phyloP scores from a whole-genome alignment of 2,888 invertebrate genomes.

The Sarcophaga subvicina region DNA sequence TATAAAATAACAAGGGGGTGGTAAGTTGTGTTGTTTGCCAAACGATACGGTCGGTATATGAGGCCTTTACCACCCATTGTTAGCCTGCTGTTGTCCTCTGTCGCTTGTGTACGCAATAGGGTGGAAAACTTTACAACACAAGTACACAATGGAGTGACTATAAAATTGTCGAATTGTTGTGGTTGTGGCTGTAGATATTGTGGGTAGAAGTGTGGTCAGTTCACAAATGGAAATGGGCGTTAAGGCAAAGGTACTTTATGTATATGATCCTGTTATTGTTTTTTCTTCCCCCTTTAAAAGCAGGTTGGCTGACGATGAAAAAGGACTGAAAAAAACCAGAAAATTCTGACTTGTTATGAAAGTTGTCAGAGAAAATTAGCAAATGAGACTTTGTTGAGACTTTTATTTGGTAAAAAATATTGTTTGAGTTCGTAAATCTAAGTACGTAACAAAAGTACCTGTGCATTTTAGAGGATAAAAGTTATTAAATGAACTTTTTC shows the following conservation, averaged over 20 bases:
- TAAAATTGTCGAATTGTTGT: conserved; percentile 11
- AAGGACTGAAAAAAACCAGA: conserved; percentile 15
- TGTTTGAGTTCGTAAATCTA: conserved; percentile 70
- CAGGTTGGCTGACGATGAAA: conserved; percentile 51
- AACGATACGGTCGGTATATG: conserved; percentile 8
- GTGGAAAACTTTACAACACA: conserved; percentile 76
- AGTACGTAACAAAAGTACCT: conserved; percentile 68
- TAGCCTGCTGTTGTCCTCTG: conserved; percentile 35
- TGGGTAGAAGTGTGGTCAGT: conserved; percentile 64
- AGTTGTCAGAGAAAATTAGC: conserved; percentile 74
- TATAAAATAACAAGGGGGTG: conserved; percentile 42
- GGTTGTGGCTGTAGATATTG: conserved; percentile 22
- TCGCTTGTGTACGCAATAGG: conserved; percentile 78
- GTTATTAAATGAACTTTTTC: conserved; percentile 74
- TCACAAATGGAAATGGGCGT: conserved; percentile 66
- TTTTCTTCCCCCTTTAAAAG: conserved; percentile 21
- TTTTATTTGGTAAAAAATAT: conserved; percentile 74
- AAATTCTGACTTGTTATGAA: conserved; percentile 61
- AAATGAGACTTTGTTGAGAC: conserved; percentile 73
- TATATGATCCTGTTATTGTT: conserved; percentile 18
- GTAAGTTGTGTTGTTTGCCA: conserved; percentile 46
- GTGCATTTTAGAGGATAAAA: conserved; percentile 73
- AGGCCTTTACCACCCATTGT: conserved; percentile 59
- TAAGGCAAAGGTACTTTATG: conserved; percentile 63
- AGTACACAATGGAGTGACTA: conserved; percentile 71